phyloP scores from a whole-genome alignment of 2,797 vertebrate genomes.

The Micropoecilia bifurca region DNA sequence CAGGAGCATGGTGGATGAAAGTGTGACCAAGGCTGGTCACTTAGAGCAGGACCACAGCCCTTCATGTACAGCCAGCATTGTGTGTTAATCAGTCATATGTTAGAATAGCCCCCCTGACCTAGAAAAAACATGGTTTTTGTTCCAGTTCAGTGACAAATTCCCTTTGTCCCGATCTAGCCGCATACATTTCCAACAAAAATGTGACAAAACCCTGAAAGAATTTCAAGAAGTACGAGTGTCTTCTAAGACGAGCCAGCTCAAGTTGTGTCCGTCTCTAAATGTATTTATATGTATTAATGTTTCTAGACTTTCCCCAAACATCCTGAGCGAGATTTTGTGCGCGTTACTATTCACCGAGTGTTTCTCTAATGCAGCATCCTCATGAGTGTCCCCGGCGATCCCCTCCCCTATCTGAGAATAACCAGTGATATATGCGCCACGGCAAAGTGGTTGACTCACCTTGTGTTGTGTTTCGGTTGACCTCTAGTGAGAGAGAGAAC shows the following conservation, averaged over 20 bases:
- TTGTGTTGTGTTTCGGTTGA: conserved; percentile 70
- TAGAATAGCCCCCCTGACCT: neutral
- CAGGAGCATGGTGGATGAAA: neutral
- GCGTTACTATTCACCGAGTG: conserved; percentile 19
- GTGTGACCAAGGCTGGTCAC: neutral
- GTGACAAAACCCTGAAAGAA: neutral
- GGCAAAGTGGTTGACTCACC: conserved; percentile 72
- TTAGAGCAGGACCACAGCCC: neutral
- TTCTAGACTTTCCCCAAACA: neutral
- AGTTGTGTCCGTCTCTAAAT: neutral
- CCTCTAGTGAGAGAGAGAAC: conserved; percentile 56
- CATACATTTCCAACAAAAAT: neutral
- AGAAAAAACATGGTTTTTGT: neutral
- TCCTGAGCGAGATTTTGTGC: neutral
- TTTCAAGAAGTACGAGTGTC: neutral
- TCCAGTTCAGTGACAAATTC: neutral
- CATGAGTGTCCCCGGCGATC: conserved; percentile 49
- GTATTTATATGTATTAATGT: neutral
- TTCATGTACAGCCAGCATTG: neutral
- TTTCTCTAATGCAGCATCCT: conserved; percentile 46
- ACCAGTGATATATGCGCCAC: conserved; percentile 56
- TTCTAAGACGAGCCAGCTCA: neutral
- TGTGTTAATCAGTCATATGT: neutral
- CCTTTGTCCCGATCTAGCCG: neutral
- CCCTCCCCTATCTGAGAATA: conserved; percentile 58